Base-by-base conservation (phyloP, 2,113 vertebrate genomes). In the Pagrus major region DNA sequence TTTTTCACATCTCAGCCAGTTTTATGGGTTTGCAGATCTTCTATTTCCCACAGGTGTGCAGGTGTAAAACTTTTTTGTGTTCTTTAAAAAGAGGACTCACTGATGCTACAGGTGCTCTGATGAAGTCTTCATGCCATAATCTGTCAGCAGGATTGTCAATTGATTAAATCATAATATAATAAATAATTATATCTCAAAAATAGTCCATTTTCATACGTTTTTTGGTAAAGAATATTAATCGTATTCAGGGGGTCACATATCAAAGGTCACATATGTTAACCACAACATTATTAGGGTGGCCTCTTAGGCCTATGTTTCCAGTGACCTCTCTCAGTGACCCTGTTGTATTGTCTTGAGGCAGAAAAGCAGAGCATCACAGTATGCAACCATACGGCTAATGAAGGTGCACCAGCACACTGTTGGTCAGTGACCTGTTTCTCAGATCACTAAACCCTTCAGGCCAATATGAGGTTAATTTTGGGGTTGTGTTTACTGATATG, bases 351-450 rank as follows among this genome's bases (percentile, higher is more conserved):
- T 86, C 55, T 79, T 71, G 41, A 54, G 23, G 63, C 60, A 23
- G 73, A 23, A 74, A 49, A 77, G 58, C 49, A 64, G 65, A 71
- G 64, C 77, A 49, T 78, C 59, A 55, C 55, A 71, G 60, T 54
- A 47, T 21, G 63, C 25, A 56, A n/a, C 70, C 54, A 47, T 16
- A 46, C 23, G 42, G 58, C 47, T 76, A 87, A 84, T 61, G 47
- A 81, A 71, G 47, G 37, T 33, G 25, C 59, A 63, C 70, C 25
- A 18, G 18, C 56, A 60, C 65, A 66, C 65, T 47, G 47, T 0
- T 41, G 72, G 77, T 77, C 82, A 83, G 27, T 33, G 69, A 80
- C 87, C 61, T 71, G 42, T 74, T 65, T 55, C 29, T 39, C 49
- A 78, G 47, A 76, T 79, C 75, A 56, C 42, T 44, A 20, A 42